Percentiles rank a stretch among this genome's conserved stretches.
Conservation (phyloP, 2,113 vertebrate species). For the Eptesicus fuscus region DNA sequence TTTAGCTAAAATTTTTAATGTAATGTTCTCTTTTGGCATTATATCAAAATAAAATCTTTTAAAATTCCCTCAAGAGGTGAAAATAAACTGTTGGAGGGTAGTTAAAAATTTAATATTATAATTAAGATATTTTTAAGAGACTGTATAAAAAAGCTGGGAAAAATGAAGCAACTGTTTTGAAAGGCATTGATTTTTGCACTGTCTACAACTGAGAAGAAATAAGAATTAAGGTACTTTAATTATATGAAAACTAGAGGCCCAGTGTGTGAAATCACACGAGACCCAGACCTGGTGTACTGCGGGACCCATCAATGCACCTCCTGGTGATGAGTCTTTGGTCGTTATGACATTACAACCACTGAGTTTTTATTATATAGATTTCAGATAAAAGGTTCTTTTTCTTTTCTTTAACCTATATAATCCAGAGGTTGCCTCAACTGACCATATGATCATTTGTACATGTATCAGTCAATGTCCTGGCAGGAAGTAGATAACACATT, state of each 20-base stretch:
- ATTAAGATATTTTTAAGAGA: neutral
- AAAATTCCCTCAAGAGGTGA: neutral
- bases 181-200: neutral
- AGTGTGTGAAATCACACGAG: neutral
- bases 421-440: neutral
- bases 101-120: neutral
- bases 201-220: neutral
- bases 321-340: no score
- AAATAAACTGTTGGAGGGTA: neutral
- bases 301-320: no score
- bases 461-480: neutral
- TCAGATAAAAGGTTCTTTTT: neutral
- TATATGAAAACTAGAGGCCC: neutral
- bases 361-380: neutral
- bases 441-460: neutral
- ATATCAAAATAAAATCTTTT: neutral
- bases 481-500: neutral
- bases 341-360: no score
- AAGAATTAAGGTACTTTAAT: neutral
- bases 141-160: neutral
- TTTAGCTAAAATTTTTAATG: neutral
- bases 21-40: neutral
- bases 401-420: neutral
- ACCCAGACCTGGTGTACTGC: no score
- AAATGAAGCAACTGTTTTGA: neutral